phyloP scores from a whole-genome alignment of 2,888 invertebrate species.

The Mechanitis mazaeus region DNA sequence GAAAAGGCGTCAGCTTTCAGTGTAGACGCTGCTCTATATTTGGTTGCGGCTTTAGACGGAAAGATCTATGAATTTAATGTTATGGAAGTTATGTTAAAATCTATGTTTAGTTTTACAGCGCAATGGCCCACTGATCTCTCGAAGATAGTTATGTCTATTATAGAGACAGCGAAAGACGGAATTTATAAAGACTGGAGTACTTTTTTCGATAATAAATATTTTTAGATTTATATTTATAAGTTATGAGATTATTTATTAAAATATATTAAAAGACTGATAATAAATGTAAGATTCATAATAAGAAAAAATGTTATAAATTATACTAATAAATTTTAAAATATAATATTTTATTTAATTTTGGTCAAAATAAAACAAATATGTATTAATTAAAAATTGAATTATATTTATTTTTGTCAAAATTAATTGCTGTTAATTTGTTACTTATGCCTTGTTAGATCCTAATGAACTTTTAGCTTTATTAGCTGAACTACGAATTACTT shows the following conservation, averaged over 20 bases:
- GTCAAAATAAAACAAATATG: no score
- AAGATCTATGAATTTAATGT: slow-evolving; percentile 61
- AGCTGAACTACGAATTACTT: neutral
- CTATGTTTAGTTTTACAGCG: slow-evolving; percentile 45
- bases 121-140: slow-evolving; percentile 44
- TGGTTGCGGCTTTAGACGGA: slow-evolving; percentile 53
- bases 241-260: no score
- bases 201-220: slow-evolving; percentile 7
- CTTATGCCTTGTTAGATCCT: neutral
- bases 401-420: no score
- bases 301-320: no score
- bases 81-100: slow-evolving; percentile 50
- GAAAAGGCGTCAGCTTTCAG: slow-evolving; percentile 53
- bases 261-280: no score
- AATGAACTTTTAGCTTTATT: neutral
- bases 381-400: no score
- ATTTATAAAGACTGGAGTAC: slow-evolving; percentile 29
- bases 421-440: neutral
- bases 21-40: slow-evolving; percentile 52
- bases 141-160: slow-evolving; percentile 49
- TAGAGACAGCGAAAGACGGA: slow-evolving; percentile 42
- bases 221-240: no score
- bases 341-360: no score
- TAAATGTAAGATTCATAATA: no score
- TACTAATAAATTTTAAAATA: no score